Conservation (phyloP, 1,140 invertebrate species). For the Cherax destructor region DNA sequence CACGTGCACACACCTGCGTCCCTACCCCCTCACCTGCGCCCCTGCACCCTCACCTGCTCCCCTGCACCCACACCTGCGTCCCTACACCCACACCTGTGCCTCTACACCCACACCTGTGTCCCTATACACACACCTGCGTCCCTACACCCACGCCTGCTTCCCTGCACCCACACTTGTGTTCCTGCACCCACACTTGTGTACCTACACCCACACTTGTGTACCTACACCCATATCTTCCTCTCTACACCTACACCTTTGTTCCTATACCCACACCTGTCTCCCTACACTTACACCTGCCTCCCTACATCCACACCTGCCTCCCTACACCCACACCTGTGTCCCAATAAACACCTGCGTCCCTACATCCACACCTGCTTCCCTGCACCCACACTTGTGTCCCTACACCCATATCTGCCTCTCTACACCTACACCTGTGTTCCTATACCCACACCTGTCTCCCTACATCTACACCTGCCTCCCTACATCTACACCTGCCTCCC, state of each 20-base stretch:
- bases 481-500: not conserved
- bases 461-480: not conserved
- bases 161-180: too few species aligned
- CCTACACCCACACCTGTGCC: too few species aligned
- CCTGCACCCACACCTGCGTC: not conserved
- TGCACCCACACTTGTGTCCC: too few species aligned
- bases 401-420: not conserved
- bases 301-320: too few species aligned
- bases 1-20: not conserved
- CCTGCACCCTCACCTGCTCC: not conserved
- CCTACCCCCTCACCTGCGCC: too few species aligned
- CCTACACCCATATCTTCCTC: not conserved
- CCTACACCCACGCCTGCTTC: too few species aligned
- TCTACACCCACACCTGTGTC: not conserved
- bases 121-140: not conserved
- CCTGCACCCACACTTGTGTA: too few species aligned
- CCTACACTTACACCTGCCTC: too few species aligned
- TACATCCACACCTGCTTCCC: too few species aligned
- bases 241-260: not conserved
- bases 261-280: too few species aligned
- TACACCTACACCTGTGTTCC: not conserved
- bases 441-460: not conserved
- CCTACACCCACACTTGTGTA: constrained; percentile 25
- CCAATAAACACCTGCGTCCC: too few species aligned
- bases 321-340: too few species aligned